Evolutionary conservation across 2,888 invertebrate genomes (phyloP).

Genomic region (Cheilosia pagana): DNA sequence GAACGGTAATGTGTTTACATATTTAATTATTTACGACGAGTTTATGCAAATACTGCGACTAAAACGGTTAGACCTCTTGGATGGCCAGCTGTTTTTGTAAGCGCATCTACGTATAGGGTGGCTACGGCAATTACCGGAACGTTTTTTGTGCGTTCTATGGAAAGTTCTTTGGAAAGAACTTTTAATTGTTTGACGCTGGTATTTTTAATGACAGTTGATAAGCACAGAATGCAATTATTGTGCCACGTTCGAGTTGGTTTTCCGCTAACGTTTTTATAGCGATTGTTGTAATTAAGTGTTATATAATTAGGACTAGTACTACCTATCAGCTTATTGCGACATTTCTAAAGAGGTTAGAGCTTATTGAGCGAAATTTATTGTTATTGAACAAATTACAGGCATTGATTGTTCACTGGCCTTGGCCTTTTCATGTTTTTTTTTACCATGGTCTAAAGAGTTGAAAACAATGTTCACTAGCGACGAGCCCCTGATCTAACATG

Average conservation of each 20-base stretch:
- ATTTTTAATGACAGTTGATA: slow-evolving; percentile 26
- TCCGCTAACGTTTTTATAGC: neutral
- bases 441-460: too few species aligned
- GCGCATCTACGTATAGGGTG: neutral
- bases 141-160: neutral
- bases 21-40: slow-evolving; percentile 16
- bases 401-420: too few species aligned
- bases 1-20: slow-evolving; percentile 28
- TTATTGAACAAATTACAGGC: neutral
- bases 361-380: neutral
- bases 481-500: too few species aligned
- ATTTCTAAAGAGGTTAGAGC: neutral
- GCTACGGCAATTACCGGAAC: slow-evolving; percentile 15
- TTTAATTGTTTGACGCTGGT: slow-evolving; percentile 25
- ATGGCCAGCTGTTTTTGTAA: neutral
- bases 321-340: neutral
- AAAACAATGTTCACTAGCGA: too few species aligned
- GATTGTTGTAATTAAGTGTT: neutral
- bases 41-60: slow-evolving; percentile 34
- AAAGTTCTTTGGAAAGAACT: slow-evolving; percentile 4
- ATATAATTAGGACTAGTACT: neutral
- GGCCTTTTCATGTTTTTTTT: too few species aligned
- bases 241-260: neutral
- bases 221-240: slow-evolving; percentile 5
- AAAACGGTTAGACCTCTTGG: slow-evolving; percentile 23